A percentile compares a stretch with the other conserved stretches of the same genome.
phyloP scores from a whole-genome alignment of 2,797 vertebrate genomes.

The Margarornis squamiger region DNA sequence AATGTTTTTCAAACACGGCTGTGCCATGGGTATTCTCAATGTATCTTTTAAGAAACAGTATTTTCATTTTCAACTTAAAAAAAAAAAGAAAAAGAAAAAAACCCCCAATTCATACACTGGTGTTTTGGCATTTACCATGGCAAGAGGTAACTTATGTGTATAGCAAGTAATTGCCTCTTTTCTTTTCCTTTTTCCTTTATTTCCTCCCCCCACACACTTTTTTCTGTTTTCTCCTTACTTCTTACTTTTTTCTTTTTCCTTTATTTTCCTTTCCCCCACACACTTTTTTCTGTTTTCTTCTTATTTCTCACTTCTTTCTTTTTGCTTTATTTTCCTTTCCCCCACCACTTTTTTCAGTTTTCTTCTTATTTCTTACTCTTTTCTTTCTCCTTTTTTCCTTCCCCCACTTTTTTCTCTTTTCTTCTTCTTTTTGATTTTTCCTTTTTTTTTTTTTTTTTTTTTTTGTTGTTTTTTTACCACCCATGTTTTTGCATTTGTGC shows the following conservation, averaged over 20 bases:
- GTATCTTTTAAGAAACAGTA: neutral
- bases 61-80: neutral
- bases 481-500: neutral
- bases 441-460: rapidly evolving
- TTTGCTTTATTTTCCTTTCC: rapidly evolving
- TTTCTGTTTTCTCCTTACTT: too few relatives aligned
- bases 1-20: slow-evolving; percentile 37
- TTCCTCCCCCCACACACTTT: rapidly evolving
- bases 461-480: too few relatives aligned
- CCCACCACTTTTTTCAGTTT: neutral
- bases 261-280: too few relatives aligned
- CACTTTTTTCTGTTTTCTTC: neutral
- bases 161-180: neutral
- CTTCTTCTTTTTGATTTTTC: too few relatives aligned
- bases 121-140: neutral
- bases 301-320: rapidly evolving
- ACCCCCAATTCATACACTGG: neutral
- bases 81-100: neutral
- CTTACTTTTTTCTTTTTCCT: rapidly evolving
- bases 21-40: slow-evolving; percentile 17
- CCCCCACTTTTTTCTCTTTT: too few relatives aligned
- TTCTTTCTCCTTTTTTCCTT: too few relatives aligned
- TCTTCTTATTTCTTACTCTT: too few relatives aligned
- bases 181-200: neutral
- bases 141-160: neutral